Percentiles rank a stretch among this genome's conserved stretches.
These are phyloP conservation scores for Aphidius colemani DNA, from an alignment of 2,888 invertebrate species.

Conservation along the genomic window DNA sequence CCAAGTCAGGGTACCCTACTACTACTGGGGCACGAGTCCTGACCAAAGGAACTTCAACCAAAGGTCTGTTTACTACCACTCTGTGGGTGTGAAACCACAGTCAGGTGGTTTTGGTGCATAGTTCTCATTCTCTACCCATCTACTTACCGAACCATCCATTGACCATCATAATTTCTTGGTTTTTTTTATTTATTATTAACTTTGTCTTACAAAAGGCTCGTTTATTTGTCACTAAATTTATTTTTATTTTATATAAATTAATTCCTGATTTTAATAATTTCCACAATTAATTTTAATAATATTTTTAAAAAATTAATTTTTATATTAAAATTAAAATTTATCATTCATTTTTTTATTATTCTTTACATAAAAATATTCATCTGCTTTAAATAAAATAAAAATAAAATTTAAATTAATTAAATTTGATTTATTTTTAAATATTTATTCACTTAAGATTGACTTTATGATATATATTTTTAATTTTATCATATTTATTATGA, in stretches of 20 bases:
- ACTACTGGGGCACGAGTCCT: conserved; percentile 39
- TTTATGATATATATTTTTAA: too few species aligned
- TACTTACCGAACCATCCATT: conserved; percentile 55
- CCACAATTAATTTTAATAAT: too few species aligned
- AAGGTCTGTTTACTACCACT: conserved; percentile 45
- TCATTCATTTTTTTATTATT: too few species aligned
- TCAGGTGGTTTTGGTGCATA: conserved; percentile 59
- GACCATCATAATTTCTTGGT: conserved; percentile 53
- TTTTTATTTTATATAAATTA: background rate
- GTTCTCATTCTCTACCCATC: conserved; percentile 50
- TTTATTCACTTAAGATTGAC: too few species aligned
- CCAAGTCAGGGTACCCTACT: conserved; percentile 4
- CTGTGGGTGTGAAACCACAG: conserved; percentile 61
- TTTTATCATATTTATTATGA: too few species aligned
- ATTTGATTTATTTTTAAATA: too few species aligned
- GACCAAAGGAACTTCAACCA: conserved; percentile 45
- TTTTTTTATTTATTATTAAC: conserved; percentile 39
- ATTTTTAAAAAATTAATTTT: too few species aligned
- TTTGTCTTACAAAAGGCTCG: conserved; percentile 1
- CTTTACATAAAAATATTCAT: too few species aligned
- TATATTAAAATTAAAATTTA: too few species aligned
- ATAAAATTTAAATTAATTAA: too few species aligned
- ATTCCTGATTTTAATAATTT: too few species aligned
- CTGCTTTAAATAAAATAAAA: too few species aligned
- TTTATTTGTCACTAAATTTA: background rate